A percentile compares a stretch with the other conserved stretches of the same genome.
Evolutionary conservation across 2,113 vertebrate species (phyloP).

Genomic region (Phodopus roborovskii): DNA sequence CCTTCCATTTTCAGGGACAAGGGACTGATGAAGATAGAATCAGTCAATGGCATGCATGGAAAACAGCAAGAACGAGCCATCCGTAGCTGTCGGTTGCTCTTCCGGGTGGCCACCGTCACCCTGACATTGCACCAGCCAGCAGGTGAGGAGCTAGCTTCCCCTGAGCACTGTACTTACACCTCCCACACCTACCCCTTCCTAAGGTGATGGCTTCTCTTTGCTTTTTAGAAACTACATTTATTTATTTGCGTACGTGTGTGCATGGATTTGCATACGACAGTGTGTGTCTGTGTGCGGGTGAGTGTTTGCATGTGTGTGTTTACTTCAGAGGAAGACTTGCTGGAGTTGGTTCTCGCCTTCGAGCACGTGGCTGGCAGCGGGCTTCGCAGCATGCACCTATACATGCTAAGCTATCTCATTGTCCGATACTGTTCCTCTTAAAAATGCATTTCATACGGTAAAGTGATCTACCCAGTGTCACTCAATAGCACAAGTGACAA

Average conservation of each 20-base stretch:
- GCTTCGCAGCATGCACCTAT: not conserved
- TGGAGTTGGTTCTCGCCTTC: not conserved
- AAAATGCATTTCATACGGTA: not conserved
- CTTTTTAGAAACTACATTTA: not conserved
- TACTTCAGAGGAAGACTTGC: not conserved
- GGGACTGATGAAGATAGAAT: not conserved
- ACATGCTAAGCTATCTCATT: not conserved
- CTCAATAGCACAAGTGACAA: not conserved
- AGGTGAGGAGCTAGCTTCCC: not conserved
- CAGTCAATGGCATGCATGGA: not conserved
- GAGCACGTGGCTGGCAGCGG: not conserved
- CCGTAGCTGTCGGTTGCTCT: not conserved
- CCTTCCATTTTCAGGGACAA: not conserved
- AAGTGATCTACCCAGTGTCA: not conserved
- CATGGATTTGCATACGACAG: not conserved
- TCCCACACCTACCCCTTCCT: not conserved
- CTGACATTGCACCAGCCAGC: fast-evolving
- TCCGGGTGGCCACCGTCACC: not conserved
- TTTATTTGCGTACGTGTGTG: not conserved
- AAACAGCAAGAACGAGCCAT: not conserved
- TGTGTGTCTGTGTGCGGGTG: not conserved
- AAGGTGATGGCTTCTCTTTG: not conserved
- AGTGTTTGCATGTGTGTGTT: not conserved
- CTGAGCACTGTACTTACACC: not conserved
- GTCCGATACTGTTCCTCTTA: not conserved